phyloP scores from a whole-genome alignment of 1,140 invertebrate species.

The Bombus confusus region DNA sequence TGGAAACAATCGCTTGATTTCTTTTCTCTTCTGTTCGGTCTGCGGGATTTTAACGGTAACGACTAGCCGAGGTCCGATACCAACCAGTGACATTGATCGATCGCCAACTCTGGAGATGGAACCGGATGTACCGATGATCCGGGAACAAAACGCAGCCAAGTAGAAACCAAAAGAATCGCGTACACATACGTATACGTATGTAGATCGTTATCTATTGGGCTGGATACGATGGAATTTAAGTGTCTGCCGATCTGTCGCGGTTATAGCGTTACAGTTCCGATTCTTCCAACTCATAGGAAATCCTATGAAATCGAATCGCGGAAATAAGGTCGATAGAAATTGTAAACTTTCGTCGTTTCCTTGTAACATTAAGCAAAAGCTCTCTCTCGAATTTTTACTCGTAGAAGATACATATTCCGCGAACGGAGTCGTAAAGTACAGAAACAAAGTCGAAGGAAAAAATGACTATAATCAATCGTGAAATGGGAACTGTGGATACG shows the following conservation, averaged over 20 bases:
- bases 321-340: not conserved
- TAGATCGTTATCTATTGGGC: not conserved
- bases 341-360: not conserved
- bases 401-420: not conserved
- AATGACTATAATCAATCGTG: not conserved
- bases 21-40: not conserved
- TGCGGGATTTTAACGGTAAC: not conserved
- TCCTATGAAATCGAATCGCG: not conserved
- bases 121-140: not conserved
- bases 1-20: conserved; percentile 7
- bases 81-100: conserved; percentile 6
- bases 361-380: no score
- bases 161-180: not conserved
- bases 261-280: not conserved
- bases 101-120: not conserved
- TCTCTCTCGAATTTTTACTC: not conserved
- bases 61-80: not conserved
- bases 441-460: no score
- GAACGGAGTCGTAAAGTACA: not conserved
- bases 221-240: conserved; percentile 1
- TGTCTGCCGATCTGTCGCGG: not conserved
- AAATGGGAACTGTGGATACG: not conserved
- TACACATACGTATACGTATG: no score
- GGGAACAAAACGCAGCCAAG: not conserved
- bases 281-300: not conserved